Percentiles rank a stretch among this genome's conserved stretches.
Evolutionary conservation across 2,797 vertebrate genomes (phyloP).

Genomic region (Paguma larvata): DNA sequence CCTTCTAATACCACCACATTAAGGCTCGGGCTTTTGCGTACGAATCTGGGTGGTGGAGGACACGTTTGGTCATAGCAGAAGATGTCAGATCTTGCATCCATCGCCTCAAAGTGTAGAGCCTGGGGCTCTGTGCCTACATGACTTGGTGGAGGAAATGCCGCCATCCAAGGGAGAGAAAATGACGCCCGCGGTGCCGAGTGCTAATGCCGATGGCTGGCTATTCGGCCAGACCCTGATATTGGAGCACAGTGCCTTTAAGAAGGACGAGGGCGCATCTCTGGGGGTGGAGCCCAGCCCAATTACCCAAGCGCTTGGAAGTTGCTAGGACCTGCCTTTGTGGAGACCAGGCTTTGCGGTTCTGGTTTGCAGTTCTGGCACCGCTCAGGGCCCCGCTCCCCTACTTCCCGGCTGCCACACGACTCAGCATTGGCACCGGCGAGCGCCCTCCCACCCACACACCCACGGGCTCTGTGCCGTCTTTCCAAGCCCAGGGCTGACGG

Average conservation of each 20-base stretch:
- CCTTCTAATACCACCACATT: background rate
- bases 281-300: background rate
- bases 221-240: background rate
- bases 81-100: background rate
- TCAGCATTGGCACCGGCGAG: slow-evolving; percentile 16
- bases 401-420: background rate
- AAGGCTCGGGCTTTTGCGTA: background rate
- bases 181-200: background rate
- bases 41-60: too few species aligned
- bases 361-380: background rate
- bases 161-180: background rate
- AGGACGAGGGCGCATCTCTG: background rate
- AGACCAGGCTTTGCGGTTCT: background rate
- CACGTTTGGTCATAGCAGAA: background rate
- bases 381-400: background rate
- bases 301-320: background rate
- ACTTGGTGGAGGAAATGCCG: background rate
- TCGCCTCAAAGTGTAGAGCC: background rate
- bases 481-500: background rate
- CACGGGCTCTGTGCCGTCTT: background rate
- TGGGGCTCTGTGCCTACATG: background rate
- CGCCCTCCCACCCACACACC: background rate
- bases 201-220: background rate
- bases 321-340: background rate
- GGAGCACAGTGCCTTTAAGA: background rate